Conservation (phyloP, 2,888 invertebrate genomes). For the Scrobipalpa costella region DNA sequence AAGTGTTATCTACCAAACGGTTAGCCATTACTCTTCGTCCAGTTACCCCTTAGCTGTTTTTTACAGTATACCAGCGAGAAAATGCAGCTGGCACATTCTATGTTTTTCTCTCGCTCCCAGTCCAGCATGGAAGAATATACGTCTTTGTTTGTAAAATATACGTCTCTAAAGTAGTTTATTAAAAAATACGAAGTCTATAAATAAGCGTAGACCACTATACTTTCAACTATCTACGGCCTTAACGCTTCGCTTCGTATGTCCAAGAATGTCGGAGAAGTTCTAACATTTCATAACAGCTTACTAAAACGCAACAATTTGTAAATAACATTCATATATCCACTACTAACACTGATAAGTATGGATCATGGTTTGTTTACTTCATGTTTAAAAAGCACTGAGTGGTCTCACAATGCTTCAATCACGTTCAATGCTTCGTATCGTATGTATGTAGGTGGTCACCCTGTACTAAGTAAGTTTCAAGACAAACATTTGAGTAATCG, state of each 20-base stretch:
- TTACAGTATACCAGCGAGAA: no score
- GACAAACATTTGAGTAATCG: no score
- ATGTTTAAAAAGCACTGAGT: slow-evolving; percentile 13
- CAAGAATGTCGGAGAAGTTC: slow-evolving; percentile 6
- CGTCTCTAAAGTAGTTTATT: no score
- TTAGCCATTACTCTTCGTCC: no score
- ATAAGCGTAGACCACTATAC: background rate
- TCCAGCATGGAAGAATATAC: no score
- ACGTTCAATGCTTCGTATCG: background rate
- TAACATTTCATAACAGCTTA: slow-evolving; percentile 16
- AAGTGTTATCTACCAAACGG: no score
- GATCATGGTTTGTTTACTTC: background rate
- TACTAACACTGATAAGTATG: slow-evolving; percentile 10
- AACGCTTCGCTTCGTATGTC: slow-evolving; percentile 29
- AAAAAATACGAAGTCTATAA: background rate
- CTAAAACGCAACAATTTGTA: slow-evolving; percentile 16
- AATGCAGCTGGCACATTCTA: no score
- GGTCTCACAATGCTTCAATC: slow-evolving; percentile 20
- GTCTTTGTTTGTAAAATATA: no score
- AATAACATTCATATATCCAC: slow-evolving; percentile 20
- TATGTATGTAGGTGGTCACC: no score
- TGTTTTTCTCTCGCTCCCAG: no score
- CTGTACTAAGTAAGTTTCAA: no score
- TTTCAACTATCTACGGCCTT: slow-evolving; percentile 5
- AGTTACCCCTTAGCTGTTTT: no score